phyloP scores from a whole-genome alignment of 1,140 invertebrate genomes.

The Bombyx mori region ASM3026992v2 NC_085134.1:5813501-5814000 shows the following conservation, averaged over 20 bases:
- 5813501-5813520: no score
- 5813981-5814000: no score
- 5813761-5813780: conserved; percentile 87
- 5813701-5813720: no score
- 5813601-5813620: no score
- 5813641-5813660: no score
- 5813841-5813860: conserved; percentile 93
- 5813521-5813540: no score
- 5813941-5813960: conserved; percentile 90
- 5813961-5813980: conserved; percentile 35
- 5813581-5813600: no score
- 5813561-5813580: no score
- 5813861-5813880: conserved; percentile 87
- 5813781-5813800: conserved; percentile 87
- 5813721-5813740: neutral
- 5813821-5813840: conserved; percentile 89
- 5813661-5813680: no score
- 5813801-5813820: conserved; percentile 84
- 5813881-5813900: conserved; percentile 93
- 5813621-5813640: no score
- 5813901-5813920: conserved; percentile 95
- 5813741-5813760: conserved; percentile 38
- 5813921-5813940: conserved; percentile 84
- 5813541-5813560: no score
- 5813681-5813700: no score